Evolutionary conservation across 2,888 invertebrate species (phyloP).

Genomic region (Molorchus minor): DNA sequence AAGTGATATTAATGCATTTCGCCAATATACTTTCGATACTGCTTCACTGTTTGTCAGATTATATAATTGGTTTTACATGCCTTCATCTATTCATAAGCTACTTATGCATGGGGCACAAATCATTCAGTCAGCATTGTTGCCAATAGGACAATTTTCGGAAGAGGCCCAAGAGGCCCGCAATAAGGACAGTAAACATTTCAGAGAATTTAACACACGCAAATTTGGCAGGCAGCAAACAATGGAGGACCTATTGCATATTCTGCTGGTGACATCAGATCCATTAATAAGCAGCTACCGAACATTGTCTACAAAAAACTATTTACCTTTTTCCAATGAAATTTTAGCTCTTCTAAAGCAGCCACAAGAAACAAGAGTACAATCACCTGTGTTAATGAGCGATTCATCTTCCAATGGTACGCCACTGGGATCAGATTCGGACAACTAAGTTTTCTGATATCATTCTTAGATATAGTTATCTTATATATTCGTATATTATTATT

Average conservation of each 20-base stretch:
- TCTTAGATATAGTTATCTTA: no score
- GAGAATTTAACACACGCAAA: not conserved
- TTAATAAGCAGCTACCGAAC: not conserved
- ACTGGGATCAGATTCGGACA: no score
- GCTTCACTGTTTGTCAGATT: conserved; percentile 32
- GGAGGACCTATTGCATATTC: not conserved
- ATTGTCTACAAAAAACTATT: not conserved
- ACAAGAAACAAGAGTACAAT: no score
- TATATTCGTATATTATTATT: no score
- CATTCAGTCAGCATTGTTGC: conserved; percentile 45
- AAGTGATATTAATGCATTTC: conserved; percentile 2
- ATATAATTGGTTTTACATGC: conserved; percentile 53
- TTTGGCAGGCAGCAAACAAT: not conserved
- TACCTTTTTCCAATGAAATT: no score
- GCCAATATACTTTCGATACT: conserved; percentile 25
- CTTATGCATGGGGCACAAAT: conserved; percentile 49
- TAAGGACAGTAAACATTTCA: not conserved
- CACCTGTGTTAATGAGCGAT: no score
- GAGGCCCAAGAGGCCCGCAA: conserved; percentile 43
- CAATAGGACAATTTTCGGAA: conserved; percentile 40
- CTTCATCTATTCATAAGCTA: conserved; percentile 49
- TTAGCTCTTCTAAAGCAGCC: no score
- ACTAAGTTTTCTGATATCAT: no score
- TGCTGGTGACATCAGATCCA: not conserved
- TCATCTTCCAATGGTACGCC: no score